Evolutionary conservation across 2,888 invertebrate genomes (phyloP).

Genomic region (Philereme vetulata): DNA sequence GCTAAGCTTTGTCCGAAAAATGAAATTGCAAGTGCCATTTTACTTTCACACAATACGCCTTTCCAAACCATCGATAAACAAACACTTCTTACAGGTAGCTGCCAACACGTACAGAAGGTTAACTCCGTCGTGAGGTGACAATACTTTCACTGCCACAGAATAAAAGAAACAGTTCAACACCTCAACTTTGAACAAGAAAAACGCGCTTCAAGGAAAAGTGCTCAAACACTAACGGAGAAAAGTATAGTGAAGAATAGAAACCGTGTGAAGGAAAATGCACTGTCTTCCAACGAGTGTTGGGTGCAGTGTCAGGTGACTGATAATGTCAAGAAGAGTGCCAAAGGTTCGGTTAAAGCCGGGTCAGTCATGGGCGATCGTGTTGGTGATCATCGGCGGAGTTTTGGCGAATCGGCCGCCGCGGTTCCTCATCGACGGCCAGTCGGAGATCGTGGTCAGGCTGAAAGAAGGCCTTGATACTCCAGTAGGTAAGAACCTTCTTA

Average conservation of each 20-base stretch:
- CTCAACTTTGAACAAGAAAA: slow-evolving; percentile 44
- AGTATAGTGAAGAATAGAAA: slow-evolving; percentile 15
- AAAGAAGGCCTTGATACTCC: slow-evolving; percentile 95
- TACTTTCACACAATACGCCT: slow-evolving; percentile 44
- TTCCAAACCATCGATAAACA: slow-evolving; percentile 54
- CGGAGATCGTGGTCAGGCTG: slow-evolving; percentile 94
- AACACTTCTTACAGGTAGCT: slow-evolving; percentile 63
- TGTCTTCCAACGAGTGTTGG: slow-evolving; percentile 21
- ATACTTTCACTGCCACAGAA: slow-evolving; percentile 66
- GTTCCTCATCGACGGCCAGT: slow-evolving; percentile 93
- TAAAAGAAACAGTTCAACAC: slow-evolving; percentile 58
- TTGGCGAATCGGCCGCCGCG: slow-evolving; percentile 91
- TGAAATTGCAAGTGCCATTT: slow-evolving; percentile 23
- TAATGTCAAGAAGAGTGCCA: slow-evolving; percentile 50
- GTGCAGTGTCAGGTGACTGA: slow-evolving; percentile 40
- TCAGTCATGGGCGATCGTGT: slow-evolving; percentile 46
- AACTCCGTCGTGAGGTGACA: slow-evolving; percentile 63
- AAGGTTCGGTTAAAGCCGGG: slow-evolving; percentile 74
- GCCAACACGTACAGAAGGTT: slow-evolving; percentile 65
- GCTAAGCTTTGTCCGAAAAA: slow-evolving; percentile 10
- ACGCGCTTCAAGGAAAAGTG: not conserved
- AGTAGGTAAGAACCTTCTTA: slow-evolving; percentile 85
- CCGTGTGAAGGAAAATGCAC: slow-evolving; percentile 29
- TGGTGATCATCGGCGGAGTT: slow-evolving; percentile 50
- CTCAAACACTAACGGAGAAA: slow-evolving; percentile 6